phyloP scores from a whole-genome alignment of 2,113 vertebrate genomes.

The Labeo rohita region DNA sequence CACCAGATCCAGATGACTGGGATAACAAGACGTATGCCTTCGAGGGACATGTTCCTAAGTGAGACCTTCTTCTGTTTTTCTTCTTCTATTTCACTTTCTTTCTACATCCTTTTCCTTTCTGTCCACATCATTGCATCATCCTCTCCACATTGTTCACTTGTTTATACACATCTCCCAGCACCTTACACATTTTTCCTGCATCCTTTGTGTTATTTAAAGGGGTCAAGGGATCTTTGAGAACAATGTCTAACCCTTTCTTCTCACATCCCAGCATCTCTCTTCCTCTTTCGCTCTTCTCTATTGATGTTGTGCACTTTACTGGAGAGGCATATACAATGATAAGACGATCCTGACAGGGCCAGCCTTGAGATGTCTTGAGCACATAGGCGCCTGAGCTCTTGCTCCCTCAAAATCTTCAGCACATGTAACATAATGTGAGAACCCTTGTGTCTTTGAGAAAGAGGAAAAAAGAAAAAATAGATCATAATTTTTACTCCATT shows the following conservation, averaged over 20 bases:
- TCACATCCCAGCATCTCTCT: background rate
- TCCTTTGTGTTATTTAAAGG: background rate
- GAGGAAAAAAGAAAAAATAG: background rate
- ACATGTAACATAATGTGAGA: background rate
- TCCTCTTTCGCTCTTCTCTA: constrained; percentile 29
- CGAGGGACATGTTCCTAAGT: constrained; percentile 86
- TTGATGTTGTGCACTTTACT: constrained; percentile 36
- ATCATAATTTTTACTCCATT: background rate
- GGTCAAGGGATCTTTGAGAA: background rate
- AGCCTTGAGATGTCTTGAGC: constrained; percentile 40
- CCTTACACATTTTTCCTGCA: constrained; percentile 8
- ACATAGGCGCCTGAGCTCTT: constrained; percentile 3
- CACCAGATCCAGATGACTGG: constrained; percentile 89
- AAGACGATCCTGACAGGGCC: constrained; percentile 35
- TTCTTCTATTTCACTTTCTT: background rate
- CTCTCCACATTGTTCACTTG: background rate
- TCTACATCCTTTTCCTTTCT: constrained; percentile 12
- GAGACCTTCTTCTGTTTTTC: constrained; percentile 56
- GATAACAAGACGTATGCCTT: constrained; percentile 90
- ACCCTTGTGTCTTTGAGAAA: background rate
- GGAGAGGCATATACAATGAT: constrained; percentile 3
- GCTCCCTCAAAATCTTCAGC: background rate
- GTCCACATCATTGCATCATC: constrained; percentile 21
- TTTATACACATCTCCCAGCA: background rate
- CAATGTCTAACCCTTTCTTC: background rate